Evolutionary conservation across 2,113 vertebrate species (phyloP), one percentile per base, ranked within the genome.

Genomic region (Mustelus asterias): DNA sequence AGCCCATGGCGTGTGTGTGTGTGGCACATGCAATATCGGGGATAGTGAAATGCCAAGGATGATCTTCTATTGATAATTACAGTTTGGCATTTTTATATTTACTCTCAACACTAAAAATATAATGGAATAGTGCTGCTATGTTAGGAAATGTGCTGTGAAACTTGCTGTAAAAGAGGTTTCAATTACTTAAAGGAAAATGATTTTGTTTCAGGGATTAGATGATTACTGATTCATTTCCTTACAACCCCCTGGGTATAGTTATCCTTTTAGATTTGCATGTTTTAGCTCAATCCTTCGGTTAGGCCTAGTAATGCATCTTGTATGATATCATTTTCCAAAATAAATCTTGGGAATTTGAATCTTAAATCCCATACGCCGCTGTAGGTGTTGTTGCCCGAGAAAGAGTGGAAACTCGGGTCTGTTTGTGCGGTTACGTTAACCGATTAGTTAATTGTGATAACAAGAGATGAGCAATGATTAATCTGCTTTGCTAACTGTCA

Each of bases 241-340:
- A 26, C 18, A 54, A 26, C 67, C 60, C 67, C 69, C 54, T 70
- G 94, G 41, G 94, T 26, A 54, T 26, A n/a, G 44, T 95, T 95
- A 72, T 54, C 44, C 69, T 95, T 95, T 41, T 67, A 54, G 69
- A 54, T 70, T 70, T 70, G 24, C 41, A 54, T 72, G 41, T 70
- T 70, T 69, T 37, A 54, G 41, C 24, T 94, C 18, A 44, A 33
- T 94, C 93, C 24, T 48, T 72, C 54, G 13, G 16, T 70, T 29
- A 24, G 54, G 94, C 41, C 16, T 37, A 16, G 41, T 54, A 70
- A 95, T 95, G 67, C 67, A 95, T 95, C 65, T 41, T 72, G 69
- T 54, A 54, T 95, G 69, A 95, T 70, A 54, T 95, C 67, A 95
- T 95, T 95, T 95, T 95, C 41, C n/a, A 95, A 72, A 76, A 44